These are phyloP conservation scores for Perdita meconis DNA, from an alignment of 2,888 invertebrate genomes.

Conservation along the genomic window DNA sequence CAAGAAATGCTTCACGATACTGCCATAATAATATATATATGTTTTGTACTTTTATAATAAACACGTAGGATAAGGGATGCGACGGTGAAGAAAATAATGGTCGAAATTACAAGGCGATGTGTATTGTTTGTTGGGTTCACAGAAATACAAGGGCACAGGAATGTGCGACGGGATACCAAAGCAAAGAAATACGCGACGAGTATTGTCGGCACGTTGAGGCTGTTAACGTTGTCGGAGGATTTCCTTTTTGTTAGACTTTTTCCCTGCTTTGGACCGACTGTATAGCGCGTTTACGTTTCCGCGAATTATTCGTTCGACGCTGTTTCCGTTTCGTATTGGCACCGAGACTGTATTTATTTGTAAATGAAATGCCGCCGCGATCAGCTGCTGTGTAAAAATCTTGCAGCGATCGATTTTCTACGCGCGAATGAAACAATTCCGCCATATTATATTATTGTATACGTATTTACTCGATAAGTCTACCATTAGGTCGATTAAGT, in stretches of 20 bases:
- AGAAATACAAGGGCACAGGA: slow-evolving; percentile 82
- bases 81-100: slow-evolving; percentile 36
- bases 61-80: slow-evolving; percentile 61
- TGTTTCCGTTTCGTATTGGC: slow-evolving; percentile 16
- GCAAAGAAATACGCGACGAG: slow-evolving; percentile 82
- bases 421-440: slow-evolving; percentile 64
- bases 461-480: slow-evolving; percentile 55
- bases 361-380: slow-evolving; percentile 24
- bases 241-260: slow-evolving; percentile 42
- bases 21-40: slow-evolving; percentile 71
- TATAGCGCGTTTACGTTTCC: slow-evolving; percentile 47
- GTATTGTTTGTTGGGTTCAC: slow-evolving; percentile 80
- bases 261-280: slow-evolving; percentile 28
- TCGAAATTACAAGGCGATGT: slow-evolving; percentile 62
- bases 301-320: slow-evolving; percentile 37
- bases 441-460: slow-evolving; percentile 74
- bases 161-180: slow-evolving; percentile 83
- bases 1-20: slow-evolving; percentile 69
- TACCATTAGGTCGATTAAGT: slow-evolving; percentile 58
- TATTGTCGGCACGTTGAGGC: slow-evolving; percentile 82
- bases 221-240: slow-evolving; percentile 54
- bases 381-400: slow-evolving; percentile 14
- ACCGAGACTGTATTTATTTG: slow-evolving; percentile 38
- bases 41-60: slow-evolving; percentile 78
- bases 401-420: slow-evolving; percentile 35